A percentile compares a stretch with the other conserved stretches of the same genome.
phyloP scores from a whole-genome alignment of 2,113 vertebrate genomes.

The Peucedramus taeniatus region DNA sequence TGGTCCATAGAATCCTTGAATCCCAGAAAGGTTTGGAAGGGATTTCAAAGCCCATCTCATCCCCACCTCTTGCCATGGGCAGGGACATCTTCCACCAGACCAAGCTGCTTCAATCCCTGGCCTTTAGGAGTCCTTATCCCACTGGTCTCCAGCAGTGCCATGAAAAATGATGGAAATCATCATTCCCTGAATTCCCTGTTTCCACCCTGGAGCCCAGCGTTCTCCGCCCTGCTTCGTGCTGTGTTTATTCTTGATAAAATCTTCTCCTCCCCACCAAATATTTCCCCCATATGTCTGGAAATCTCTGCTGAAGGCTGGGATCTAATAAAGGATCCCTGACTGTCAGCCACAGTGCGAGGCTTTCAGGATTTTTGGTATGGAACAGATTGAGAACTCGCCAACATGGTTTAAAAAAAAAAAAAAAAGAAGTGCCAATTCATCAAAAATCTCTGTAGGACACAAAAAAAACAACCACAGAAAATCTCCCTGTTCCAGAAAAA shows the following conservation, averaged over 20 bases:
- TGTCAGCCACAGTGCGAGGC: neutral
- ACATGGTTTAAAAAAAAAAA: no score
- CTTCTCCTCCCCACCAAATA: neutral
- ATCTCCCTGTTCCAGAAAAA: neutral
- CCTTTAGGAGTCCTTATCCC: neutral
- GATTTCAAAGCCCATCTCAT: neutral
- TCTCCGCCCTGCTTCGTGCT: neutral
- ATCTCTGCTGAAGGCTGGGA: neutral
- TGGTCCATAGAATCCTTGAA: neutral
- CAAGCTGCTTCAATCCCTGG: neutral
- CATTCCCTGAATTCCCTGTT: neutral
- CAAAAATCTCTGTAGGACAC: neutral
- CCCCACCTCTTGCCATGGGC: no score
- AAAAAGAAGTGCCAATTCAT: conserved; percentile 3
- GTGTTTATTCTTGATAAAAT: neutral
- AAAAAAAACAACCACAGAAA: neutral
- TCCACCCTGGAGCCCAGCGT: neutral
- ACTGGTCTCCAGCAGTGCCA: neutral
- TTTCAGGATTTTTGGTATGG: neutral
- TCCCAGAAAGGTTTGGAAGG: neutral
- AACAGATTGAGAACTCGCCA: conserved; percentile 37
- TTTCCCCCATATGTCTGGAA: neutral
- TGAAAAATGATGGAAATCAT: neutral
- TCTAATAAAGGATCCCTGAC: neutral
- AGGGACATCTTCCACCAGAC: neutral